Percentiles rank a stretch among this genome's conserved stretches.
These are phyloP conservation scores for Perca fluviatilis DNA, from an alignment of 2,113 vertebrate species.

Conservation along the genomic window DNA sequence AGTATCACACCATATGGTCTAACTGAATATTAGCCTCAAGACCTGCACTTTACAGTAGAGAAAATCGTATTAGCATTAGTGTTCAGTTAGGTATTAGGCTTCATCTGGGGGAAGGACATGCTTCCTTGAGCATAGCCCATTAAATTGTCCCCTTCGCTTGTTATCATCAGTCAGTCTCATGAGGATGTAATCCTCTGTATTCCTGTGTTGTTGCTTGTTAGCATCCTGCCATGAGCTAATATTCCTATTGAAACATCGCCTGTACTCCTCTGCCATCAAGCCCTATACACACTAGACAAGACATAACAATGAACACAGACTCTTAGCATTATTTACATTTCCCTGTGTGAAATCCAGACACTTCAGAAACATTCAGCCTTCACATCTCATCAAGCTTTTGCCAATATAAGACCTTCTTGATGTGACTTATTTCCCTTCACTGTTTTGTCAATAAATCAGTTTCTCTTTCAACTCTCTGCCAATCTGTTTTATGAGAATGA, in stretches of 20 bases:
- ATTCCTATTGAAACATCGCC: conserved; percentile 43
- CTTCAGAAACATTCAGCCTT: conserved; percentile 5
- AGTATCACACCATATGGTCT: background rate
- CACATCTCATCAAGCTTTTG: conserved; percentile 72
- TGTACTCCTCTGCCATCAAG: conserved; percentile 32
- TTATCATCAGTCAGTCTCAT: conserved; percentile 70
- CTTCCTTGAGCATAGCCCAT: conserved; percentile 68
- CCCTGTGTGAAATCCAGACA: conserved; percentile 30
- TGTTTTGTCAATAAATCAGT: conserved; percentile 89
- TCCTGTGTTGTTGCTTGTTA: conserved; percentile 66
- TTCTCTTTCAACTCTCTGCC: conserved; percentile 33
- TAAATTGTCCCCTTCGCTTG: conserved; percentile 66
- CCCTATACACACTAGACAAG: background rate
- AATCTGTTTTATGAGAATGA: background rate
- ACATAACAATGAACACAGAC: conserved; percentile 43
- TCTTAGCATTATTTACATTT: conserved; percentile 29
- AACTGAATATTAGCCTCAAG: conserved; percentile 37
- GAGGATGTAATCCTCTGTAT: conserved; percentile 68
- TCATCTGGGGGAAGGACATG: conserved; percentile 64
- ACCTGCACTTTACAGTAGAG: conserved; percentile 43
- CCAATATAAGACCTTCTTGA: conserved; percentile 73
- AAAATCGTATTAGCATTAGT: conserved; percentile 43
- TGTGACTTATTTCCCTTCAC: conserved; percentile 85
- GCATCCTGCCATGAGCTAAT: conserved; percentile 54
- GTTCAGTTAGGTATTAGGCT: conserved; percentile 58